phyloP scores from a whole-genome alignment of 2,797 vertebrate species.

The Discoglossus pictus region DNA sequence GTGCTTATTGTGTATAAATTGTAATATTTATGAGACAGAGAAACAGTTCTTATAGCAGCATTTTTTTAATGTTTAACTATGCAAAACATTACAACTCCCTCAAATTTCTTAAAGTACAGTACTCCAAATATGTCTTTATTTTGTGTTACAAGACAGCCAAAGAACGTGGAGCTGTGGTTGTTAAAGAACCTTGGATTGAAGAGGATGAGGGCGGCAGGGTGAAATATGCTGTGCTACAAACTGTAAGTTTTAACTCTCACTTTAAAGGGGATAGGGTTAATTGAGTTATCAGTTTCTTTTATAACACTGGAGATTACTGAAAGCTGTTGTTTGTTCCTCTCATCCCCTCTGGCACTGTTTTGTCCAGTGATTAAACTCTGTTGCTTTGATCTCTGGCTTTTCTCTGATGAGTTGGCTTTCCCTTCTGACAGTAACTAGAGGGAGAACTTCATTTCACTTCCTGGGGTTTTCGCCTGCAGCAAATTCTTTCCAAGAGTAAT shows the following conservation, averaged over 20 bases:
- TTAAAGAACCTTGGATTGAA: slow-evolving; percentile 80
- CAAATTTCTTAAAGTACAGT: too few species aligned
- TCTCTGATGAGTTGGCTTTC: slow-evolving; percentile 46
- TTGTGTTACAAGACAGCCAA: slow-evolving; percentile 68
- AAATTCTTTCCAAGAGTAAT: slow-evolving; percentile 49
- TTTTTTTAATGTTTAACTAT: too few species aligned
- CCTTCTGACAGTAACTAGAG: slow-evolving; percentile 46
- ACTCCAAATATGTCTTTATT: not conserved
- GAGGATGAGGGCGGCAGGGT: slow-evolving; percentile 75
- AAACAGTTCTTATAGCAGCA: too few species aligned
- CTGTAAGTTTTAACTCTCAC: slow-evolving; percentile 59
- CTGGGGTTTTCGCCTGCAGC: slow-evolving; percentile 45
- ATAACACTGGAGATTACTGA: slow-evolving; percentile 45
- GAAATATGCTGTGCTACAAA: slow-evolving; percentile 78
- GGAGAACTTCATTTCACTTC: slow-evolving; percentile 48
- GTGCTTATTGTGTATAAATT: too few species aligned
- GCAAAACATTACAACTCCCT: too few species aligned
- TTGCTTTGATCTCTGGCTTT: slow-evolving; percentile 46
- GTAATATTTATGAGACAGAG: too few species aligned
- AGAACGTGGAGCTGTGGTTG: slow-evolving; percentile 69
- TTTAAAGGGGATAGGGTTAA: slow-evolving; percentile 24
- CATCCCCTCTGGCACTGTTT: slow-evolving; percentile 38
- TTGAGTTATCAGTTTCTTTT: slow-evolving; percentile 45
- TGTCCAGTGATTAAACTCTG: slow-evolving; percentile 49
- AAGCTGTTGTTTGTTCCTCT: slow-evolving; percentile 39